Evolutionary conservation across 2,888 invertebrate genomes (phyloP), one percentile per base, ranked within the genome.

Genomic region (Brenthis hecate): DNA sequence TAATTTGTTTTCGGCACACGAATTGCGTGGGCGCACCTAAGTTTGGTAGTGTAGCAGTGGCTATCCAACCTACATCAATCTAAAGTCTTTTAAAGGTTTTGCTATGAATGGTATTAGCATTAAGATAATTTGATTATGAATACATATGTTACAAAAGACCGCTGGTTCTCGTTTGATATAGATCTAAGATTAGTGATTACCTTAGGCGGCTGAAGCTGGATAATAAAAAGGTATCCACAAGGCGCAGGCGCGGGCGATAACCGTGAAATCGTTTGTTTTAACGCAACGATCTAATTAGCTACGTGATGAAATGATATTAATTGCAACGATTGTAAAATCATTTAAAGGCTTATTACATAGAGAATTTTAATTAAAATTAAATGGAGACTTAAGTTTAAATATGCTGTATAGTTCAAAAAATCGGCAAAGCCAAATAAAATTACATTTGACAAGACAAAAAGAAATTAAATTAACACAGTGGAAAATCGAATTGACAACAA

Each of bases 191-290:
- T 19, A 19, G 19, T 19, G 19, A 19, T 51, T 61, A 56, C 48
- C 66, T 69, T 57, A 60, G 50, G 63, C 28, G 63, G 55, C 56
- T 16, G 36, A 28, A 53, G 57, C 43, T 28, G 56, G 54, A 43
- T 50, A 19, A 32, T 32, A 60, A 55, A 56, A 63, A 28, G 23
- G 54, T 64, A 50, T 65, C 68, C 66, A 28, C 65, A 60, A 48
- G 28, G 53, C 36, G n/a, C 16, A 65, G 36, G 53, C 63, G 50
- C 56, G 63, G 47, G 63, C 66, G 60, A 57, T 16, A 23, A 62
- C 72, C 69, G 66, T 70, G 72, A 71, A 73, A 72, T 69, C 67
- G 67, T 64, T 71, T 64, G 68, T 72, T 70, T 68, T 56, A 68
- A 65, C 58, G 66, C 64, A 69, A 63, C 36, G 13, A 51, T 56